A percentile compares a stretch with the other conserved stretches of the same genome.
Evolutionary conservation across 2,888 invertebrate species (phyloP).

Genomic region (Patella depressa): DNA sequence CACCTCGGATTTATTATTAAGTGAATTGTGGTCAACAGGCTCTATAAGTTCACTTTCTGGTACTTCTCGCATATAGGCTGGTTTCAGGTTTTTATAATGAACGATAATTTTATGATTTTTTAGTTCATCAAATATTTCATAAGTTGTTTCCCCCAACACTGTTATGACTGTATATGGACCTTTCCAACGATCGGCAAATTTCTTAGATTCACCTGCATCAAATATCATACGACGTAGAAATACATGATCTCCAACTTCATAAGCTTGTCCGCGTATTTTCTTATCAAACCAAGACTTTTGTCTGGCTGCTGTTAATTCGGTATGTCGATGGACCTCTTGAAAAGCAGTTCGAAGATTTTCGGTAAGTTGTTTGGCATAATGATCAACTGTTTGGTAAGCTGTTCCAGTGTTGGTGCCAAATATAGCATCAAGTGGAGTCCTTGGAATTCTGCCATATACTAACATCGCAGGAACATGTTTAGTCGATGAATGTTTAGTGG

Average conservation of each 20-base stretch:
- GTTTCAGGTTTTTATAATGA: background rate
- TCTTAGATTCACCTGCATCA: slow-evolving; percentile 3
- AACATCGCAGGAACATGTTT: no score
- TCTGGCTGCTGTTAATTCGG: no score
- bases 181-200: background rate
- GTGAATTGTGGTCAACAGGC: background rate
- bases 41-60: background rate
- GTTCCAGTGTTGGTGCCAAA: no score
- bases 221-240: no score
- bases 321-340: no score
- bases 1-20: no score
- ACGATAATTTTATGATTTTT: background rate
- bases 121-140: background rate
- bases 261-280: slow-evolving; percentile 1
- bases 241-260: background rate
- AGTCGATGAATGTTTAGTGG: no score
- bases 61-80: background rate
- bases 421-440: no score
- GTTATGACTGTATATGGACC: background rate
- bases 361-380: no score
- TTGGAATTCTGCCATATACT: no score
- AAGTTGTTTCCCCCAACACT: background rate
- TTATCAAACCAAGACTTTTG: background rate
- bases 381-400: no score
- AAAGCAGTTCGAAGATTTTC: no score